Evolutionary conservation across 1,140 invertebrate species (phyloP).

Genomic region (Panulirus ornatus): DNA sequence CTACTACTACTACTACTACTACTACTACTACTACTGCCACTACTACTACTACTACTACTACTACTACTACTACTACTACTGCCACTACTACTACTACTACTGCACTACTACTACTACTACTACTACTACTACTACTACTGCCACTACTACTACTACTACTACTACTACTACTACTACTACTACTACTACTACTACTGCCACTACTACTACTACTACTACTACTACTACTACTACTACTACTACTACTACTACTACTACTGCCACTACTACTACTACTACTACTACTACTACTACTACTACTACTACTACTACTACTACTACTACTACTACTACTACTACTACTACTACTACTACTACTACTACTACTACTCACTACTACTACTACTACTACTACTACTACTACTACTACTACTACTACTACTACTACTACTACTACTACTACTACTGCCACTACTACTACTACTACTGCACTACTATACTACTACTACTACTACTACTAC

Average conservation of each 20-base stretch:
- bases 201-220: neutral
- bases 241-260: neutral
- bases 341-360: neutral
- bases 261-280: conserved; percentile 19
- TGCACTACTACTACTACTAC: neutral
- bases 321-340: neutral
- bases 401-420: conserved; percentile 4
- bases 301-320: conserved; percentile 14
- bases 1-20: neutral
- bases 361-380: no score
- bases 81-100: neutral
- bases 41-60: neutral
- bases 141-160: neutral
- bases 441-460: neutral
- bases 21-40: neutral
- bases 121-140: neutral
- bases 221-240: neutral
- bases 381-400: conserved; percentile 11
- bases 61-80: neutral
- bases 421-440: neutral
- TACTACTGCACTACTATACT: no score
- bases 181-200: neutral
- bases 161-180: neutral
- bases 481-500: neutral
- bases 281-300: conserved; percentile 34